Evolutionary conservation across 1,140 invertebrate species (phyloP).

Genomic region (Helicoverpa zea): DNA sequence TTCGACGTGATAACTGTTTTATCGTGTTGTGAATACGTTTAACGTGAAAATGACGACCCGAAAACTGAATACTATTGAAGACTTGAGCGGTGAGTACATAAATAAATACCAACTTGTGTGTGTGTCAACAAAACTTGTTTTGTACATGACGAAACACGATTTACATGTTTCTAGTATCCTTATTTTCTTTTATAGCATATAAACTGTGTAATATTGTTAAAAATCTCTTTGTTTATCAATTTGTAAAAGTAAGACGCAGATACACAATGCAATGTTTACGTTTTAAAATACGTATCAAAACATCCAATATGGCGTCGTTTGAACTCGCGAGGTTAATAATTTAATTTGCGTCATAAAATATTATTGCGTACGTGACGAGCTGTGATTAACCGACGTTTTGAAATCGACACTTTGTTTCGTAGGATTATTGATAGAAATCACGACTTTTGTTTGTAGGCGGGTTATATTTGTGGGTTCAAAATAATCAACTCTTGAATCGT

Average conservation of each 20-base stretch:
- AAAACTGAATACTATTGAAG: conserved; percentile 83
- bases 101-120: conserved; percentile 71
- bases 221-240: background rate
- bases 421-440: background rate
- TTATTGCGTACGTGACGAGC: conserved; percentile 53
- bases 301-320: conserved; percentile 46
- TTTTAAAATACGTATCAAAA: conserved; percentile 40
- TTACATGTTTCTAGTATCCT: conserved; percentile 56
- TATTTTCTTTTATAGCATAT: background rate
- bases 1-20: conserved; percentile 27
- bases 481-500: conserved; percentile 14
- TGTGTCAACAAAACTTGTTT: conserved; percentile 57
- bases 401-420: conserved; percentile 25
- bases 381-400: conserved; percentile 50
- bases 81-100: conserved; percentile 80
- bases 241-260: conserved; percentile 21
- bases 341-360: conserved; percentile 57
- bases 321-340: conserved; percentile 55
- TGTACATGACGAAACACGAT: conserved; percentile 62
- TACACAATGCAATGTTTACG: conserved; percentile 38
- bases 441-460: conserved; percentile 52
- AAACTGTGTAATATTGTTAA: background rate
- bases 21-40: conserved; percentile 59
- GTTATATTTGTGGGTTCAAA: conserved; percentile 45
- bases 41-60: conserved; percentile 73